Conservation (phyloP, 2,888 invertebrate species). For the Xestoiulus laeticollis region DNA sequence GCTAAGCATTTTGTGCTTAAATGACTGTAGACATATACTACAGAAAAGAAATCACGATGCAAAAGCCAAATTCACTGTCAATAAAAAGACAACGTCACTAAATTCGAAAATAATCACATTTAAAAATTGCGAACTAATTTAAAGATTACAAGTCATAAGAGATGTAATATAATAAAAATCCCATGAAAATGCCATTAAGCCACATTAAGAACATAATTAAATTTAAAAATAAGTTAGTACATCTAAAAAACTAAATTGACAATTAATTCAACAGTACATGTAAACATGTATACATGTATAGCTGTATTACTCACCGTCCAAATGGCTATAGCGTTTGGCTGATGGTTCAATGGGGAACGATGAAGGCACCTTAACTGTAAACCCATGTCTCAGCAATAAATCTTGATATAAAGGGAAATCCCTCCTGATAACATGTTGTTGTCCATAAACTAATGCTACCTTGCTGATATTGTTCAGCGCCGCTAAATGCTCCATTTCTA, state of each 20-base stretch:
- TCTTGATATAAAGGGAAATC: conserved; percentile 58
- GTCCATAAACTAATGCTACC: conserved; percentile 57
- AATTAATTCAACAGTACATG: too few relatives aligned
- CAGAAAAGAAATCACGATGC: neutral
- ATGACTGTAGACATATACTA: neutral
- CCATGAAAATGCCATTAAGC: too few relatives aligned
- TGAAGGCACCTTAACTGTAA: conserved; percentile 57
- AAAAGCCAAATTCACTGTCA: too few relatives aligned
- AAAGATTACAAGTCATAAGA: too few relatives aligned
- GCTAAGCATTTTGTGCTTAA: neutral
- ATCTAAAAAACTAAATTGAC: too few relatives aligned
- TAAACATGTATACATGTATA: too few relatives aligned
- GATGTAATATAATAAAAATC: too few relatives aligned
- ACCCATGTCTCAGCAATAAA: conserved; percentile 56
- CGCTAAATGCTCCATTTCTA: conserved; percentile 49
- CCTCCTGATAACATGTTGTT: conserved; percentile 57
- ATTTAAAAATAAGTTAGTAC: too few relatives aligned
- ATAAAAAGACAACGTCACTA: too few relatives aligned
- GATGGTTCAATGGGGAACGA: conserved; percentile 54
- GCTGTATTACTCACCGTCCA: neutral
- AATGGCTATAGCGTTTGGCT: conserved; percentile 41
- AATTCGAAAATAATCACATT: too few relatives aligned
- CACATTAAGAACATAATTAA: too few relatives aligned
- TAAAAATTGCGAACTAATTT: too few relatives aligned
- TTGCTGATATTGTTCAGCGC: conserved; percentile 51